Percentiles rank a stretch among this genome's conserved stretches.
These are phyloP conservation scores for Fissipunctia ypsillon DNA, from an alignment of 2,888 invertebrate genomes.

Conservation along the genomic window DNA sequence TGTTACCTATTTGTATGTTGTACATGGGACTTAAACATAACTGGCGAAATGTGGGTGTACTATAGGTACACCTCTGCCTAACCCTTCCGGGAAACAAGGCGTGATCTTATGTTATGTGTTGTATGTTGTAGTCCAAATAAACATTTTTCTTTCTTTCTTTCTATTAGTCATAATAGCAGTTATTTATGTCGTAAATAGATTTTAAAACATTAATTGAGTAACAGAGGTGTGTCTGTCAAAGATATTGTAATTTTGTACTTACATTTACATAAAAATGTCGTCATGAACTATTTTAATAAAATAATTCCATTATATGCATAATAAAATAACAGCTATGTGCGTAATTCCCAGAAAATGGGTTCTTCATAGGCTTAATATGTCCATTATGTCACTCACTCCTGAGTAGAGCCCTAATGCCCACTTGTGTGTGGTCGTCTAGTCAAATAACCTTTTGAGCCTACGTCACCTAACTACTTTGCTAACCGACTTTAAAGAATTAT, in stretches of 20 bases:
- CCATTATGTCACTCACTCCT: no score
- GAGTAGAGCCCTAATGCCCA: no score
- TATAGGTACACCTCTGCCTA: no score
- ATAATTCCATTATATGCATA: neutral
- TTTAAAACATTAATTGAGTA: slow-evolving; percentile 5
- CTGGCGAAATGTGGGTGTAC: no score
- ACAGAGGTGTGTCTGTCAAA: neutral
- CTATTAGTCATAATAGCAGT: neutral
- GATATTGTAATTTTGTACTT: slow-evolving; percentile 17
- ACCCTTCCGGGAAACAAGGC: no score
- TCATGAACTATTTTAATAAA: neutral
- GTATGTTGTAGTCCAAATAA: no score
- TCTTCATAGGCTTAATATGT: no score
- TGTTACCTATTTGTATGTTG: no score
- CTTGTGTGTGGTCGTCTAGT: neutral
- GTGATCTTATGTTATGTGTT: no score
- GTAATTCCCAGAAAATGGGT: neutral
- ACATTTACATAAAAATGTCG: neutral
- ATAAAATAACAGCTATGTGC: neutral
- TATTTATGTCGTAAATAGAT: slow-evolving; percentile 5
- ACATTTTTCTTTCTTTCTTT: no score
- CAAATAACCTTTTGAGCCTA: slow-evolving; percentile 15
- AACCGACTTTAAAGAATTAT: neutral
- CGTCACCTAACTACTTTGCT: neutral
- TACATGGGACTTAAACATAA: no score